These are phyloP conservation scores for Syrista parreyssii DNA, from an alignment of 2,888 invertebrate genomes.

Conservation along the genomic window DNA sequence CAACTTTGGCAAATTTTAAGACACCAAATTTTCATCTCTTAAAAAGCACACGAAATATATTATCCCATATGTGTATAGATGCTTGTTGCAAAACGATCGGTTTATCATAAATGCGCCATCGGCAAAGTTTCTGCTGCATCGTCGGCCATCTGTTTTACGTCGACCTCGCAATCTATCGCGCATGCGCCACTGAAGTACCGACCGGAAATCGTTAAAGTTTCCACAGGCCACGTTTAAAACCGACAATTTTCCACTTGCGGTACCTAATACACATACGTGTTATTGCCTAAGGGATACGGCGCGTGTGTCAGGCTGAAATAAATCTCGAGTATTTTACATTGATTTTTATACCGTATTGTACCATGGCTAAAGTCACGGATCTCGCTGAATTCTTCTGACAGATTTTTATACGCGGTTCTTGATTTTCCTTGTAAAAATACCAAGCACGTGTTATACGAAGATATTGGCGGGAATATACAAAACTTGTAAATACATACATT, in stretches of 20 bases:
- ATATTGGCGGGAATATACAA: not conserved
- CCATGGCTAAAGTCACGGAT: not conserved
- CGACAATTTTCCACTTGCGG: conserved; percentile 21
- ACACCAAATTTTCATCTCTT: no score
- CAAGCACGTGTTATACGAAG: not conserved
- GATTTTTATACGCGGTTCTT: not conserved
- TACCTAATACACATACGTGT: not conserved
- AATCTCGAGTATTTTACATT: not conserved
- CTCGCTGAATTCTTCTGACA: not conserved
- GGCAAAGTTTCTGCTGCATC: conserved; percentile 22
- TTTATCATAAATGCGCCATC: conserved; percentile 36
- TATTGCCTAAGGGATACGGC: not conserved
- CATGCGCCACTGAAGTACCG: conserved; percentile 15
- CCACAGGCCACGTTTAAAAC: conserved; percentile 24
- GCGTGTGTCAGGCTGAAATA: not conserved
- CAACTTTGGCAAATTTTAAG: not conserved
- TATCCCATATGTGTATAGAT: not conserved
- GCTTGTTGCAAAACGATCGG: not conserved
- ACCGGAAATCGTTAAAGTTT: conserved; percentile 36
- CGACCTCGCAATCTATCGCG: conserved; percentile 13
- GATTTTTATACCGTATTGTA: not conserved
- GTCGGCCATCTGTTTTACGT: conserved; percentile 14
- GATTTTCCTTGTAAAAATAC: not conserved
- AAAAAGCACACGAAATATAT: not conserved
- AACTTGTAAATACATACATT: not conserved